Evolutionary conservation across 2,113 vertebrate species (phyloP), one percentile per base, ranked within the genome.

Genomic region (Pogona vitticeps): DNA sequence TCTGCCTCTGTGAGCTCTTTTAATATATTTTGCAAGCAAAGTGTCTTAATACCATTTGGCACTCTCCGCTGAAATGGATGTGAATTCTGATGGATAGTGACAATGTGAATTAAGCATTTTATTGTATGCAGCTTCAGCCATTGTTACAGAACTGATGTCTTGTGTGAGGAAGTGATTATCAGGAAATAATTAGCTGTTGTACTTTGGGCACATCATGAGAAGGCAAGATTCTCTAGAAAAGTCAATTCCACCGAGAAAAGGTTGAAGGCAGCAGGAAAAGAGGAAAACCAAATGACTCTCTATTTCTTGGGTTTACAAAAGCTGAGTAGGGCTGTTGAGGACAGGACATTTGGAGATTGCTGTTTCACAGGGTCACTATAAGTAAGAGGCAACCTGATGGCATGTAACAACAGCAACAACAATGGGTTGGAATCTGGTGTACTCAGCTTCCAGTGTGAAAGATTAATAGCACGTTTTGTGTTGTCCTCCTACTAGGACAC

Each of bases 21-120:
- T 33, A 84, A 76, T 84, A 75, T 56, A 42, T 80, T 86, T 80
- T 56, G 78, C 76, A 86, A 14, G 63, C 46, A 33, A 72, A 72
- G 26, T 46, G 77, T 36, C 71, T 75, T 63, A 75, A 80, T 72
- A 33, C 18, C 31, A 33, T 85, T 85, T 78, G 75, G n/a, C 63
- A 68, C 67, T 68, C 9, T 36, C 21, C 42, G 33, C 28, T 23
- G 68, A 80, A 86, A 73, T 72, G 31, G 28, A 46, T 71, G 38
- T 73, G 76, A 58, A 46, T 80, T 86, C 77, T 26, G 18, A 86
- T 72, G 56, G 36, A 80, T 80, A 33, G 42, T 73, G 85, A 72
- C 77, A 63, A 86, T 20, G 26, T 80, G 10, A 38, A 63, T 73
- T 80, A 33, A 46, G 38, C 56, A 38, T 72, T 52, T 86, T 72